phyloP scores from a whole-genome alignment of 1,140 invertebrate species.

The Hyphantria cunea region DNA sequence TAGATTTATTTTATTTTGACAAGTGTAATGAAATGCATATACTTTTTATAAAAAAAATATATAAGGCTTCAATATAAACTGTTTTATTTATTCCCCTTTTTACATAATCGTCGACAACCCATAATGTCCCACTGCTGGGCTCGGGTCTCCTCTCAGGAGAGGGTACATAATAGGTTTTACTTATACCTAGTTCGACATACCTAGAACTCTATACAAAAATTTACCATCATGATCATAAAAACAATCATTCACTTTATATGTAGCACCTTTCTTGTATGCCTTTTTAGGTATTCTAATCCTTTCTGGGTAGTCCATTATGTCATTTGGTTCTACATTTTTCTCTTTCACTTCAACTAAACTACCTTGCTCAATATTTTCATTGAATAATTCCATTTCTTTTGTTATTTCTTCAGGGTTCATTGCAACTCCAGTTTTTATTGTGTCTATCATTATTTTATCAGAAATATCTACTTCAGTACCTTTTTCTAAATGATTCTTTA shows the following conservation, averaged over 20 bases:
- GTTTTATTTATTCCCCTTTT: slow-evolving; percentile 61
- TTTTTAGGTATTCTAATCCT: slow-evolving; percentile 86
- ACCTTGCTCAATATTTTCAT: slow-evolving; percentile 48
- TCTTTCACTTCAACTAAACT: slow-evolving; percentile 49
- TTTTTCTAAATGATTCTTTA: slow-evolving; percentile 59
- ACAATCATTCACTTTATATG: slow-evolving; percentile 88
- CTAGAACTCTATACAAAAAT: slow-evolving; percentile 89
- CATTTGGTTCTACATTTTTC: slow-evolving; percentile 38
- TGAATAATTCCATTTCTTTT: slow-evolving; percentile 54
- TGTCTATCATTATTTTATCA: slow-evolving; percentile 61
- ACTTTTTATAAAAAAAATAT: slow-evolving; percentile 74
- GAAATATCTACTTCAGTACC: slow-evolving; percentile 58
- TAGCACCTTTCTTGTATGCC: slow-evolving; percentile 82
- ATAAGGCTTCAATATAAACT: slow-evolving; percentile 59
- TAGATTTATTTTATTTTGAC: slow-evolving; percentile 61
- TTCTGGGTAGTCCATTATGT: slow-evolving; percentile 76
- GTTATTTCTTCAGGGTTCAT: slow-evolving; percentile 29
- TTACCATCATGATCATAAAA: slow-evolving; percentile 89
- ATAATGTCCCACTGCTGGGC: too few relatives aligned
- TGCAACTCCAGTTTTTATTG: slow-evolving; percentile 36
- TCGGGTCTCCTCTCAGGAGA: too few relatives aligned
- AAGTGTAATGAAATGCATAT: slow-evolving; percentile 73
- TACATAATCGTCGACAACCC: too few relatives aligned
- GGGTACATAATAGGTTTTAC: neutral
- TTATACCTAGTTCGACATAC: slow-evolving; percentile 72